Conservation (phyloP, 1,140 invertebrate species). For the Panulirus ornatus region DNA sequence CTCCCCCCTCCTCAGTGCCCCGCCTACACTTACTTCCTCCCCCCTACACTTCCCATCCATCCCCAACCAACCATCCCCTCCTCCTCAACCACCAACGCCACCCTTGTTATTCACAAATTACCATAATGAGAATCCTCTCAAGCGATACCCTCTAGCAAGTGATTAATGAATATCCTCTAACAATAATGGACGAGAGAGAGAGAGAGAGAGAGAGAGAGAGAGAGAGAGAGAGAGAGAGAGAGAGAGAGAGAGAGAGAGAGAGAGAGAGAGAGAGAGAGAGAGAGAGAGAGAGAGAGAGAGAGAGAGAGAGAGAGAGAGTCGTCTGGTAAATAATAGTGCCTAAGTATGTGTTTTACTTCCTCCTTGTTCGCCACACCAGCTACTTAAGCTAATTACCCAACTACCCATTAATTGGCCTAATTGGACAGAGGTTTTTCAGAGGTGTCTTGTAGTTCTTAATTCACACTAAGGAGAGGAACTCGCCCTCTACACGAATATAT, state of each 20-base stretch:
- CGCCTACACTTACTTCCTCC: not conserved
- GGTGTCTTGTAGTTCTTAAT: not conserved
- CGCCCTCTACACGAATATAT: slow-evolving; percentile 6
- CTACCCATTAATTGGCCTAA: slow-evolving; percentile 59
- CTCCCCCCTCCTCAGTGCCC: not conserved
- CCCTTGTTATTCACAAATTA: slow-evolving; percentile 52
- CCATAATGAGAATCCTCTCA: slow-evolving; percentile 51
- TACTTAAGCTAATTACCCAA: slow-evolving; percentile 54
- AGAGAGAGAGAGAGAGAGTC: not conserved
- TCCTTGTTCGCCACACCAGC: not conserved
- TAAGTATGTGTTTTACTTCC: not conserved
- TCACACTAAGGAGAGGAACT: not conserved
- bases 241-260: not conserved
- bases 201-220: not conserved
- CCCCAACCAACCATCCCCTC: not conserved
- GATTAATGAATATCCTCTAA: slow-evolving; percentile 58
- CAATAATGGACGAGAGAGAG: slow-evolving; percentile 40
- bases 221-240: not conserved
- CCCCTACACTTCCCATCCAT: not conserved
- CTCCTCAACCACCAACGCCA: no score
- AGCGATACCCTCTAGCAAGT: slow-evolving; percentile 38
- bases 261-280: not conserved
- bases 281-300: not conserved
- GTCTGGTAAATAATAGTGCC: not conserved
- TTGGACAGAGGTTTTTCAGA: slow-evolving; percentile 16